A percentile compares a stretch with the other conserved stretches of the same genome.
Evolutionary conservation across 1,140 invertebrate genomes (phyloP).

Genomic region (Anadara kagoshimensis): DNA sequence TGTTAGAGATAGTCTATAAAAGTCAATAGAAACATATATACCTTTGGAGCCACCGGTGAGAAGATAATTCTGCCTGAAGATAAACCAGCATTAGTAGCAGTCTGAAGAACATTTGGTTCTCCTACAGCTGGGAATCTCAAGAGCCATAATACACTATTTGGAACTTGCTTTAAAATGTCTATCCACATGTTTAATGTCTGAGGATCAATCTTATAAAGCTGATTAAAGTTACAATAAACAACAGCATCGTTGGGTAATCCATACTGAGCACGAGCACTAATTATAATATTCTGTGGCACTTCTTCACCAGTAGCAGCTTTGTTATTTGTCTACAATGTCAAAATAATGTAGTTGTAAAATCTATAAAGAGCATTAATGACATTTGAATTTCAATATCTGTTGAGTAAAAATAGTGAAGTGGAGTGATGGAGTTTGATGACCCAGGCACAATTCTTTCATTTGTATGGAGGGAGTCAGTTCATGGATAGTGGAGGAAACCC

Average conservation of each 20-base stretch:
- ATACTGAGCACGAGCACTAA: slow-evolving; percentile 96
- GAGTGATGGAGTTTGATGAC: too few species aligned
- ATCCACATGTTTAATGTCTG: slow-evolving; percentile 94
- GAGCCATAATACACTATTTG: slow-evolving; percentile 96
- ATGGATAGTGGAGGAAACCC: too few species aligned
- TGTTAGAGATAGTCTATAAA: too few species aligned
- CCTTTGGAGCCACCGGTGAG: slow-evolving; percentile 97
- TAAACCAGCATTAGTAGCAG: slow-evolving; percentile 84
- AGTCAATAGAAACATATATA: slow-evolving; percentile 28
- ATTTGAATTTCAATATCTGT: too few species aligned
- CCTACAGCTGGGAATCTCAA: slow-evolving; percentile 97
- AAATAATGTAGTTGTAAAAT: too few species aligned
- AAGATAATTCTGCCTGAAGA: slow-evolving; percentile 89
- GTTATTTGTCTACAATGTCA: slow-evolving; percentile 85
- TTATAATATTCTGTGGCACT: slow-evolving; percentile 93
- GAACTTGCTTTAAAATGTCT: slow-evolving; percentile 91
- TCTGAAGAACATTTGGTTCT: slow-evolving; percentile 88
- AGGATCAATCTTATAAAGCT: slow-evolving; percentile 99
- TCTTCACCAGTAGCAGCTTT: slow-evolving; percentile 99
- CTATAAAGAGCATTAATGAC: too few species aligned
- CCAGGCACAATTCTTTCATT: too few species aligned
- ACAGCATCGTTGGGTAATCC: slow-evolving; percentile 95
- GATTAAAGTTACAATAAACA: slow-evolving; percentile 99
- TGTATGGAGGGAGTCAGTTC: too few species aligned
- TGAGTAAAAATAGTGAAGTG: too few species aligned